Conservation (phyloP, 2,797 vertebrate genomes). For the Sciaenops ocellatus region DNA sequence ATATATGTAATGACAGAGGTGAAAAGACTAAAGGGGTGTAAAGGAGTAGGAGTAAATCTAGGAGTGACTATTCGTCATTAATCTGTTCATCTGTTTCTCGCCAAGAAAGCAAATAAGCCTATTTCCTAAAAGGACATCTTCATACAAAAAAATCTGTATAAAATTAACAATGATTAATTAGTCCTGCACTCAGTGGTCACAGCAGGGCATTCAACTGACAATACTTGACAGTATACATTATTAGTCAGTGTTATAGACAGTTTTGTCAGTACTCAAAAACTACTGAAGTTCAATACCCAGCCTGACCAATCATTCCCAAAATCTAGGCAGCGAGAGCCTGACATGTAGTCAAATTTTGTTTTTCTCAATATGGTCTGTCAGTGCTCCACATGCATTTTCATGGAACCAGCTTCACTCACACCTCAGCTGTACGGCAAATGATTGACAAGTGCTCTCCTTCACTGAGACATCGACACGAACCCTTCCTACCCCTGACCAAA, state of each 20-base stretch:
- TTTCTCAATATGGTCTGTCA: constrained; percentile 16
- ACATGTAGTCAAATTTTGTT: not conserved
- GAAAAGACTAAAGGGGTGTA: no score
- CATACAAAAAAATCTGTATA: not conserved
- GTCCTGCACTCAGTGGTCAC: not conserved
- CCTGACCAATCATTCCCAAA: not conserved
- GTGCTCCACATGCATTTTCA: constrained; percentile 3
- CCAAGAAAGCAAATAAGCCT: not conserved
- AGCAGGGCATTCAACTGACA: not conserved
- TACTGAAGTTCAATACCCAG: not conserved
- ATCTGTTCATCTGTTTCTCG: no score
- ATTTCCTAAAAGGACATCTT: not conserved
- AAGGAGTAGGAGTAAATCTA: no score
- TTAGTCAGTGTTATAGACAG: not conserved
- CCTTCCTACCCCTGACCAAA: not conserved
- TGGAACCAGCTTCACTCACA: not conserved
- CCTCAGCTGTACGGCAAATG: constrained; percentile 15
- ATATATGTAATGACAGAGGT: no score
- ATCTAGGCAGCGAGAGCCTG: not conserved
- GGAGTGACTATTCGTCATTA: no score
- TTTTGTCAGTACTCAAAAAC: constrained; percentile 4
- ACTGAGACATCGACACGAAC: not conserved
- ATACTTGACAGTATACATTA: not conserved
- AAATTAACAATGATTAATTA: not conserved
- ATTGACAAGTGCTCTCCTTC: constrained; percentile 19